A percentile compares a stretch with the other conserved stretches of the same genome.
Conservation (phyloP, 2,888 invertebrate species). For the Cistogaster globosa region DNA sequence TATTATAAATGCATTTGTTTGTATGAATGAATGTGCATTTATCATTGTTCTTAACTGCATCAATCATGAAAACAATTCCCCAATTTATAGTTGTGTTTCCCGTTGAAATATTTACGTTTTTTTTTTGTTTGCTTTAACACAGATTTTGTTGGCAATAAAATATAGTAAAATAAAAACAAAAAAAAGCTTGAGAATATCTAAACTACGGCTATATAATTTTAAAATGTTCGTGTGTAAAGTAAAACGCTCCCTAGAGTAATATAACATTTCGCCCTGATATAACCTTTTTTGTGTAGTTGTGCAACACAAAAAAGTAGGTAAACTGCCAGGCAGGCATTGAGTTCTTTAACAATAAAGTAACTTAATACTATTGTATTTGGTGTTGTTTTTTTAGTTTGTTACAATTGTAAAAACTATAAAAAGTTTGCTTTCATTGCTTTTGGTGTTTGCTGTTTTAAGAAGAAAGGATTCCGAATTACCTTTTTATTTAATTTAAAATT, state of each 20-base stretch:
- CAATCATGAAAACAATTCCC: slow-evolving; percentile 52
- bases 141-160: slow-evolving; percentile 41
- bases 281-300: slow-evolving; percentile 32
- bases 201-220: slow-evolving; percentile 31
- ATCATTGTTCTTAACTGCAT: slow-evolving; percentile 2
- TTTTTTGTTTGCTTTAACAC: background rate
- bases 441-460: too few species aligned
- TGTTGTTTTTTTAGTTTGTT: slow-evolving; percentile 25
- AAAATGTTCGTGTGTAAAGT: slow-evolving; percentile 59
- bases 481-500: too few species aligned
- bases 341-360: slow-evolving; percentile 50
- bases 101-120: background rate
- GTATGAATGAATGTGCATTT: background rate
- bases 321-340: slow-evolving; percentile 8
- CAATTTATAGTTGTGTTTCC: slow-evolving; percentile 3
- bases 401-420: background rate
- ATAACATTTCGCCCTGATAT: slow-evolving; percentile 60
- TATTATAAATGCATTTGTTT: slow-evolving; percentile 29
- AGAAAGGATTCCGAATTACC: too few species aligned
- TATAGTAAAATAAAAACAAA: slow-evolving; percentile 17
- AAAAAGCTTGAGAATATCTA: background rate
- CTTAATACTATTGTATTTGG: slow-evolving; percentile 55
- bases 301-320: slow-evolving; percentile 25
- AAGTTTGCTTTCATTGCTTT: background rate
- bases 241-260: slow-evolving; percentile 62